These are phyloP conservation scores for Aporrectodea caliginosa DNA, from an alignment of 1,140 invertebrate genomes.

Conservation along the genomic window DNA sequence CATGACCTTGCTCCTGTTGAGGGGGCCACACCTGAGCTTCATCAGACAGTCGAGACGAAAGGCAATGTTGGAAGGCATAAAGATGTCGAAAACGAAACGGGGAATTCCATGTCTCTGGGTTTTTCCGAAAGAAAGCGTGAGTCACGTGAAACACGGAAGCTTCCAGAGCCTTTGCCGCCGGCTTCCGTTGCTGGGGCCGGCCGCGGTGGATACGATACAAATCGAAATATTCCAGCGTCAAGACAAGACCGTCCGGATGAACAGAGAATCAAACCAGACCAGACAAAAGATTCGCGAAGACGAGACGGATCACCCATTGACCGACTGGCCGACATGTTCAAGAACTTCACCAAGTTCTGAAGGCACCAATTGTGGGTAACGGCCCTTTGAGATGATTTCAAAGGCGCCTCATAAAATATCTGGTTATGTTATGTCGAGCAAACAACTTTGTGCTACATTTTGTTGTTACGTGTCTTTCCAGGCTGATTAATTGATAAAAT, in stretches of 20 bases:
- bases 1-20: neutral
- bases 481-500: too few species aligned
- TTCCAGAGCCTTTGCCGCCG: neutral
- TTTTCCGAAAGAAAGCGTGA: neutral
- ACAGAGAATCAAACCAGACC: conserved; percentile 63
- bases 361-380: too few species aligned
- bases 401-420: too few species aligned
- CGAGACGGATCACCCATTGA: conserved; percentile 17
- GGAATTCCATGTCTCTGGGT: neutral
- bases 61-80: too few species aligned
- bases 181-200: neutral
- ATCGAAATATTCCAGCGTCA: neutral
- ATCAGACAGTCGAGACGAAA: too few species aligned
- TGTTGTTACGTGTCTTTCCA: too few species aligned
- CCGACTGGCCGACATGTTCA: conserved; percentile 17
- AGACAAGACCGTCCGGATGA: neutral
- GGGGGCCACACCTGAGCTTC: neutral
- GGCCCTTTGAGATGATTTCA: too few species aligned
- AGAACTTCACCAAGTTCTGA: conserved; percentile 12
- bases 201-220: neutral
- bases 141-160: neutral
- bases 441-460: too few species aligned
- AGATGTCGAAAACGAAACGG: neutral
- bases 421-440: too few species aligned
- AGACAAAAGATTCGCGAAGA: conserved; percentile 68